Evolutionary conservation across 2,888 invertebrate species (phyloP).

Genomic region (Cyclophora albipunctata): DNA sequence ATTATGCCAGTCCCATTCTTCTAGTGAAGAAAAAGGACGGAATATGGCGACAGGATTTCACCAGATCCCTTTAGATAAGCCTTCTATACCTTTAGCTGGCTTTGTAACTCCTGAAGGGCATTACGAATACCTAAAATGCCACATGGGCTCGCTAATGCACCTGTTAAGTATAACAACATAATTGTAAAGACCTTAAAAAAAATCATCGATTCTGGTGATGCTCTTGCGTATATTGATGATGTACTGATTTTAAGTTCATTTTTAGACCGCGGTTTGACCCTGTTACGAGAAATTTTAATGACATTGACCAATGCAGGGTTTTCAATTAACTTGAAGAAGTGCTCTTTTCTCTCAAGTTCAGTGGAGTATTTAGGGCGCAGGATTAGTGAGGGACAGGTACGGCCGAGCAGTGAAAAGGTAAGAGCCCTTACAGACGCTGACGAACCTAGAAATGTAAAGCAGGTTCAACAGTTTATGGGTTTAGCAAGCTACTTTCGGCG

Average conservation of each 20-base stretch:
- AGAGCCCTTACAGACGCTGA: neutral
- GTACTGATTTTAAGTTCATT: neutral
- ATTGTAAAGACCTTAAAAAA: neutral
- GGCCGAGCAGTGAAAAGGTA: neutral
- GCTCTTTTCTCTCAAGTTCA: slow-evolving; percentile 1
- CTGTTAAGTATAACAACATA: slow-evolving; percentile 15
- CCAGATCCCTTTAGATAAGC: neutral
- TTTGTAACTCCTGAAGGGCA: slow-evolving; percentile 2
- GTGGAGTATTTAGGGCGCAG: neutral
- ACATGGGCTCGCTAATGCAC: slow-evolving; percentile 16
- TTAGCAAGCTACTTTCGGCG: neutral
- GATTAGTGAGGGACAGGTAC: neutral
- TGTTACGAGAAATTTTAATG: neutral
- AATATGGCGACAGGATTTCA: slow-evolving; percentile 18
- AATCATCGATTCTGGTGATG: slow-evolving; percentile 1
- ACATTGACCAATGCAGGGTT: neutral
- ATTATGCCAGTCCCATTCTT: slow-evolving; percentile 2
- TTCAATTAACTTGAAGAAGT: too few species aligned
- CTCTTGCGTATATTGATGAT: slow-evolving; percentile 7
- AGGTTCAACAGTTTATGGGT: neutral
- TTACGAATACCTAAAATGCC: slow-evolving; percentile 18
- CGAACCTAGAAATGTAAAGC: neutral
- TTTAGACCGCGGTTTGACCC: neutral
- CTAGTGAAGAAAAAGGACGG: slow-evolving; percentile 6
- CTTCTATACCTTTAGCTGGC: slow-evolving; percentile 1